These are phyloP conservation scores for Pheosia tremula DNA, from an alignment of 2,888 invertebrate species.

Conservation along the genomic window DNA sequence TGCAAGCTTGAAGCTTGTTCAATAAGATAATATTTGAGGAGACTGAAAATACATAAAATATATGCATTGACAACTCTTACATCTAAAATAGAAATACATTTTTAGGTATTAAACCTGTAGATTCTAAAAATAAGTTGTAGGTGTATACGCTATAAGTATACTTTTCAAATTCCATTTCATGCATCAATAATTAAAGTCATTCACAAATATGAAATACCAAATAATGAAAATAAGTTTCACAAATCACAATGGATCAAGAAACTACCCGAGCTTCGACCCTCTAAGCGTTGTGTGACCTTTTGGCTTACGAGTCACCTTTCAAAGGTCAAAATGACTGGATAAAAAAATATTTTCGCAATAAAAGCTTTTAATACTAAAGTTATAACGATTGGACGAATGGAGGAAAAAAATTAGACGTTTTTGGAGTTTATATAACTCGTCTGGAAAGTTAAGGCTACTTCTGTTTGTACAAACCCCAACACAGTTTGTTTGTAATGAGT, in stretches of 20 bases:
- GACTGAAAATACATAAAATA: no score
- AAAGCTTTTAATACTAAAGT: constrained; percentile 1
- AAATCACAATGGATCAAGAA: constrained; percentile 10
- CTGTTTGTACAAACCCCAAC: not conserved
- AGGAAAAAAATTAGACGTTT: not conserved
- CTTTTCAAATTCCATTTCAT: not conserved
- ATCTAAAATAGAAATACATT: no score
- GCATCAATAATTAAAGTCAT: not conserved
- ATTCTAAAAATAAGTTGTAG: no score
- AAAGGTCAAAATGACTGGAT: constrained; percentile 1
- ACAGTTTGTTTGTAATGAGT: not conserved
- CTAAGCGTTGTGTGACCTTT: not conserved
- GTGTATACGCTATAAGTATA: no score
- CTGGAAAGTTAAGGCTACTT: not conserved
- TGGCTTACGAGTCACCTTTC: not conserved
- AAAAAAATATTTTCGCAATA: not conserved
- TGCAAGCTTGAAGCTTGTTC: no score
- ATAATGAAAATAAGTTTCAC: not conserved
- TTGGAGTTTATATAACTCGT: not conserved
- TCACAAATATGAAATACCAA: not conserved
- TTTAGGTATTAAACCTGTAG: no score
- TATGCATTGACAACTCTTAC: no score
- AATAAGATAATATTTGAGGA: no score
- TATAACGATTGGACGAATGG: not conserved
- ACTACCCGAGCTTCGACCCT: not conserved